Base-by-base conservation (phyloP, 2,797 vertebrate genomes). In the Pterois miles region DNA sequence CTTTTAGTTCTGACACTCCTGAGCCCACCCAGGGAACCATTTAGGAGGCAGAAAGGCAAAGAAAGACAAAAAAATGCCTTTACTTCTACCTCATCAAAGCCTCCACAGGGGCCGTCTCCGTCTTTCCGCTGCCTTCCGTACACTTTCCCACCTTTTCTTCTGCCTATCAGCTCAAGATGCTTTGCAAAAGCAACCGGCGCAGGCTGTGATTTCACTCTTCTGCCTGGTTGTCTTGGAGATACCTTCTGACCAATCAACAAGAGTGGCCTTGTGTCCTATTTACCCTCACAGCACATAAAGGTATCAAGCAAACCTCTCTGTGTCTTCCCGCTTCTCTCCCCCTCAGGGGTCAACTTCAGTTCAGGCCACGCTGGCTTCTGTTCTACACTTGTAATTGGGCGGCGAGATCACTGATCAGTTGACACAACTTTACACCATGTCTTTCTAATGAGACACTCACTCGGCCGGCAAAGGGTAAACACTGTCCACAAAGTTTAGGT, bases 301-400 rank as follows among this genome's bases (percentile, higher is more conserved):
- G 54, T 56, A 59, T 66, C 88, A 65, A 76, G 16, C 29, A 36
- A 27, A 57, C 29, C 5, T 33, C 60, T 65, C 23, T 65, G 14
- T 25, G 52, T 53, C 71, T 46, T 80, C 29, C 23, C 23, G 22
- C 43, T 69, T 82, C 68, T 46, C 53, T 27, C 7, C 43, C 46
- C 66, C 64, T 69, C 53, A 27, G 34, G 50, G 74, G 67, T 88
- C 81, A 85, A 31, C 76, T 52, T 33, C 59, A 25, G 60, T 69
- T 62, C 9, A 1, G 68, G 36, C 46, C 16, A 20, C 27, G 16
- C 50, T 82, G 38, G 31, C 66, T 78, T 84, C 62, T 65, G 33
- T 68, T 80, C 74, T 59, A 62, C 65, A 72, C 83, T 66, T 85
- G 54, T 91, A 93, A 93, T 90, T 93, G 87, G 86, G 71, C 20